Conservation (phyloP, 1,140 invertebrate genomes). For the Temnothorax longispinosus region DNA sequence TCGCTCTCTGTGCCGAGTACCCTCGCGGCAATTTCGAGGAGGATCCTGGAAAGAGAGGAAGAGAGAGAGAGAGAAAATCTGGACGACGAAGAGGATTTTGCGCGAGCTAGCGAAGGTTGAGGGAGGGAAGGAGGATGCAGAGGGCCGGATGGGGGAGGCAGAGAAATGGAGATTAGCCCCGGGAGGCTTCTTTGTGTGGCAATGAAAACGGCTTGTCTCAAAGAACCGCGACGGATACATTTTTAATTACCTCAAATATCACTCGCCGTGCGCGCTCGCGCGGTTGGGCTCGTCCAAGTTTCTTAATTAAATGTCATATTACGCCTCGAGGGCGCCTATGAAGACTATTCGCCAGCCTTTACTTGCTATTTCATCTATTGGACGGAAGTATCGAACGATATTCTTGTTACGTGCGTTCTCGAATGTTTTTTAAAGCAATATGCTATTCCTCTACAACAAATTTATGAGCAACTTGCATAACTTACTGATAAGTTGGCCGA, state of each 20-base stretch:
- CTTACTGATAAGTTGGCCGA: not conserved
- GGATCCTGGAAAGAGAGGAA: slow-evolving; percentile 14
- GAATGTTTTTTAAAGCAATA: not conserved
- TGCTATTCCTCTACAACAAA: no score
- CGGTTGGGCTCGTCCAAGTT: slow-evolving; percentile 73
- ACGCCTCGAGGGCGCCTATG: slow-evolving; percentile 66
- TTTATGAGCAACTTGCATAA: not conserved
- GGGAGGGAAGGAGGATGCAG: slow-evolving; percentile 58
- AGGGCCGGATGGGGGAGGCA: slow-evolving; percentile 56
- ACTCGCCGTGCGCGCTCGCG: slow-evolving; percentile 69
- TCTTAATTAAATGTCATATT: slow-evolving; percentile 86
- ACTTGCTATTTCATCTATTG: slow-evolving; percentile 24
- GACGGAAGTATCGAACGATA: not conserved
- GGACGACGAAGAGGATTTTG: slow-evolving; percentile 54
- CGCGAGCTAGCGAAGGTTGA: slow-evolving; percentile 8
- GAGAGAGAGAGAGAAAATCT: slow-evolving; percentile 38
- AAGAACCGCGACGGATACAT: slow-evolving; percentile 85
- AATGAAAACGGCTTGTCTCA: slow-evolving; percentile 84
- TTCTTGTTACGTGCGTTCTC: not conserved
- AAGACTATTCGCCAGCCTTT: slow-evolving; percentile 35
- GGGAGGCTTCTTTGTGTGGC: slow-evolving; percentile 82
- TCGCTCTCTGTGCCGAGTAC: slow-evolving; percentile 54
- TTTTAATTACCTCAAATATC: slow-evolving; percentile 86
- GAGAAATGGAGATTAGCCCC: slow-evolving; percentile 81
- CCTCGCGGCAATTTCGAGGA: slow-evolving; percentile 74